These are phyloP conservation scores for Papilio polyxenes DNA, from an alignment of 1,140 invertebrate species.

Conservation along the genomic window DNA sequence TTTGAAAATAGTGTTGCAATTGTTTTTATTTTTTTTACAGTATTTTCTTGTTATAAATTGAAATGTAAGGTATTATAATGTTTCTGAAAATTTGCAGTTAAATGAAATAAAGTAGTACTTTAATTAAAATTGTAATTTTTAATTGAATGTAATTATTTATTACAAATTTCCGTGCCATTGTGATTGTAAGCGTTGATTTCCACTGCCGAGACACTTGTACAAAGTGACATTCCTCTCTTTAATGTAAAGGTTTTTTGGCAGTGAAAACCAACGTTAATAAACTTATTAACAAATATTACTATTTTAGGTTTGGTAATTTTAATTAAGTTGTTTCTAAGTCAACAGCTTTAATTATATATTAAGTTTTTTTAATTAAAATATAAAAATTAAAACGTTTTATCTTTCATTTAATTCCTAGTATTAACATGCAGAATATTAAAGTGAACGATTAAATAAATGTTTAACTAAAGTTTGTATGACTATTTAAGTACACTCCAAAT, in stretches of 20 bases:
- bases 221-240: too few species aligned
- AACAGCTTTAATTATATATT: conserved; percentile 3
- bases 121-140: not conserved
- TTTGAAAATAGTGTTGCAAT: not conserved
- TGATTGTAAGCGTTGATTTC: not conserved
- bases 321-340: not conserved
- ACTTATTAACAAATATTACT: not conserved
- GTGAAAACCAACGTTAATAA: not conserved
- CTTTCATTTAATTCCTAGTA: not conserved
- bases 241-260: not conserved
- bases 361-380: not conserved
- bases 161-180: not conserved
- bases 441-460: too few species aligned
- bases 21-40: conserved; percentile 18
- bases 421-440: too few species aligned
- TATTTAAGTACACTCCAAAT: too few species aligned
- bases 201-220: not conserved
- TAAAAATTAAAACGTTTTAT: not conserved
- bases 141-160: not conserved
- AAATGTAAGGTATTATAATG: not conserved
- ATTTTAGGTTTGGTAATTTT: not conserved
- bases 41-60: not conserved
- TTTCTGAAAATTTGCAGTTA: not conserved
- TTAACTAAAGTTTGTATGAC: too few species aligned
- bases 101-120: not conserved